These are phyloP conservation scores for Origma solitaria DNA, from an alignment of 2,113 vertebrate genomes.

Conservation along the genomic window DNA sequence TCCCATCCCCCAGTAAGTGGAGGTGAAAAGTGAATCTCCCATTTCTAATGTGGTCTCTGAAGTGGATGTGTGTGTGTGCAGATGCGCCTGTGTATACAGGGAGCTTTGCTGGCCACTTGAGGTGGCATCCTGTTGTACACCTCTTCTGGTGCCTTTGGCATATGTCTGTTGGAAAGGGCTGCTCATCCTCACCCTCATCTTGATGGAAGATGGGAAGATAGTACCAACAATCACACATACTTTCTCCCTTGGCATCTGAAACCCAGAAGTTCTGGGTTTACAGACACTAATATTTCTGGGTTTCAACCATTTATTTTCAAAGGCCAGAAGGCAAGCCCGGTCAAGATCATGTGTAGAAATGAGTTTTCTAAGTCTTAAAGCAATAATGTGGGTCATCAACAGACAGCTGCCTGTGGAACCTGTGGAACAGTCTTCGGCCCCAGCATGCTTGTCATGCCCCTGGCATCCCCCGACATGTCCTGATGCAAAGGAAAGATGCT, in stretches of 20 bases:
- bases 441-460: fast-evolving
- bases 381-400: not conserved
- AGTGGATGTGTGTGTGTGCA: not conserved
- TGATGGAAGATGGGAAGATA: not conserved
- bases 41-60: constrained; percentile 24
- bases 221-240: not conserved
- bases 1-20: not conserved
- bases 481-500: not conserved
- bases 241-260: constrained; percentile 38
- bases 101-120: constrained; percentile 9
- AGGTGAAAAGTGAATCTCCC: not conserved
- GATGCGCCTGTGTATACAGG: not conserved
- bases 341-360: constrained; percentile 41
- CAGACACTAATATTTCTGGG: not conserved
- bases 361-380: constrained; percentile 48
- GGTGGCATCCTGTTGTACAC: not conserved
- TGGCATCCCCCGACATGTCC: not conserved
- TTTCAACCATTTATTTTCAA: constrained; percentile 46
- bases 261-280: constrained; percentile 19
- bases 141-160: not conserved
- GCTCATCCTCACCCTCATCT: not conserved
- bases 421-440: not conserved
- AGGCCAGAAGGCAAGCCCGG: constrained; percentile 22
- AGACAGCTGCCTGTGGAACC: not conserved
- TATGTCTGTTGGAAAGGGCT: not conserved